These are phyloP conservation scores for Drosophila formosana DNA, from an alignment of 2,888 invertebrate species.

Conservation along the genomic window DNA sequence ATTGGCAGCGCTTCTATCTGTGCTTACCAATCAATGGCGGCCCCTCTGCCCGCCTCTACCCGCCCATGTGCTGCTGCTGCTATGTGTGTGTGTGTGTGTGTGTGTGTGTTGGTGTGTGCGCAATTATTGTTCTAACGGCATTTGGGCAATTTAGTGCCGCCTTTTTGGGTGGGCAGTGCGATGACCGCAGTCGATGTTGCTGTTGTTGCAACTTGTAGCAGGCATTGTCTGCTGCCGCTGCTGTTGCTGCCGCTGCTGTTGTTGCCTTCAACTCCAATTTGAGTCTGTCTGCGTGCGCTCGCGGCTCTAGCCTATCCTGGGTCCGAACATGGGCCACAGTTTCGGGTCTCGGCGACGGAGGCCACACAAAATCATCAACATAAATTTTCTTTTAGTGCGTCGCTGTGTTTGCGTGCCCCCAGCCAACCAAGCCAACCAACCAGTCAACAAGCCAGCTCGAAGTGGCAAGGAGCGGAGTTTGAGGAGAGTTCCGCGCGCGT, in stretches of 20 bases:
- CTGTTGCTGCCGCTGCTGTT: conserved; percentile 12
- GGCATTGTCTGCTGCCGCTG: conserved; percentile 61
- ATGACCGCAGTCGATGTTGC: conserved; percentile 61
- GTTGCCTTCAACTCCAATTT: conserved; percentile 58
- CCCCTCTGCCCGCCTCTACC: background rate
- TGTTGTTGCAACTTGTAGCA: conserved; percentile 40
- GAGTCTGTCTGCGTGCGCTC: conserved; percentile 68
- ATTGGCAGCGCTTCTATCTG: conserved; percentile 66
- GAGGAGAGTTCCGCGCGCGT: conserved; percentile 1
- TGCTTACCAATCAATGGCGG: conserved; percentile 58
- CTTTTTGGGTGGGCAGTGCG: conserved; percentile 71
- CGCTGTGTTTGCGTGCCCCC: conserved; percentile 27
- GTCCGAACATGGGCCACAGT: conserved; percentile 27
- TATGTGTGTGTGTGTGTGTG: conserved; percentile 27
- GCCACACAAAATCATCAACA: conserved; percentile 79
- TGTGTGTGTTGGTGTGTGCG: conserved; percentile 26
- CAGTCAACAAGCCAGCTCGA: background rate
- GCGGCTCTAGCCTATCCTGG: conserved; percentile 44
- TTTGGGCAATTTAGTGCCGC: conserved; percentile 50
- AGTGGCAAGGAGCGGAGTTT: background rate
- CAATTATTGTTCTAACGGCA: conserved; percentile 33
- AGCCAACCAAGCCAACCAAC: conserved; percentile 2
- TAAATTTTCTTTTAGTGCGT: conserved; percentile 79
- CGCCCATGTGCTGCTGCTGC: conserved; percentile 12
- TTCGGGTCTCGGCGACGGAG: conserved; percentile 26